phyloP scores from a whole-genome alignment of 2,113 vertebrate species.

The Trogon melanurus region DNA sequence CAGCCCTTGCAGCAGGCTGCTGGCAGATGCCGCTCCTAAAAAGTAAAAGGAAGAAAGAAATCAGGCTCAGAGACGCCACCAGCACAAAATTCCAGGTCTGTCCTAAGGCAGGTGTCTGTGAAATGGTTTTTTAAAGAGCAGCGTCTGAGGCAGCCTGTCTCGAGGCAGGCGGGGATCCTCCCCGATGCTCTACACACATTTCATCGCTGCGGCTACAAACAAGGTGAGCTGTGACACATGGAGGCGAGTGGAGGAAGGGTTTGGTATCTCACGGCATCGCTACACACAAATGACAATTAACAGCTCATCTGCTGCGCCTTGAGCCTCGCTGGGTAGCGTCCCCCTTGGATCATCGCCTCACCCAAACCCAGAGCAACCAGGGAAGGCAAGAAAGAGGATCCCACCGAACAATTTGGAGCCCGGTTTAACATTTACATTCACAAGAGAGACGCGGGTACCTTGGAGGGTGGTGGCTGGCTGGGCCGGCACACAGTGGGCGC shows the following conservation, averaged over 20 bases:
- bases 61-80: neutral
- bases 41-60: neutral
- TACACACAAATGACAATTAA: fast-evolving
- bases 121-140: neutral
- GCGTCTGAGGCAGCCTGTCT: neutral
- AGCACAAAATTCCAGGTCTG: neutral
- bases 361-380: neutral
- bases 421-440: neutral
- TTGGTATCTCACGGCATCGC: neutral
- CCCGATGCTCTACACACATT: neutral
- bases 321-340: neutral
- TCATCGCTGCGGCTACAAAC: neutral
- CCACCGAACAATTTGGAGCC: fast-evolving
- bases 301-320: neutral
- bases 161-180: fast-evolving
- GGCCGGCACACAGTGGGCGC: slow-evolving; percentile 74
- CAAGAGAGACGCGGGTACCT: slow-evolving; percentile 77
- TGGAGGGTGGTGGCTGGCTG: slow-evolving; percentile 80
- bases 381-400: no score
- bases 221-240: neutral
- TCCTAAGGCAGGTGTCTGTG: fast-evolving
- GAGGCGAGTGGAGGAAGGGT: fast-evolving
- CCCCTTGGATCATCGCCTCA: neutral
- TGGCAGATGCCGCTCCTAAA: slow-evolving; percentile 88
- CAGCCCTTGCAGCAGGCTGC: slow-evolving; percentile 95